Evolutionary conservation across 2,113 vertebrate genomes (phyloP), one percentile per base, ranked within the genome.

Genomic region (Sinocyclocheilus anophthalmus): DNA sequence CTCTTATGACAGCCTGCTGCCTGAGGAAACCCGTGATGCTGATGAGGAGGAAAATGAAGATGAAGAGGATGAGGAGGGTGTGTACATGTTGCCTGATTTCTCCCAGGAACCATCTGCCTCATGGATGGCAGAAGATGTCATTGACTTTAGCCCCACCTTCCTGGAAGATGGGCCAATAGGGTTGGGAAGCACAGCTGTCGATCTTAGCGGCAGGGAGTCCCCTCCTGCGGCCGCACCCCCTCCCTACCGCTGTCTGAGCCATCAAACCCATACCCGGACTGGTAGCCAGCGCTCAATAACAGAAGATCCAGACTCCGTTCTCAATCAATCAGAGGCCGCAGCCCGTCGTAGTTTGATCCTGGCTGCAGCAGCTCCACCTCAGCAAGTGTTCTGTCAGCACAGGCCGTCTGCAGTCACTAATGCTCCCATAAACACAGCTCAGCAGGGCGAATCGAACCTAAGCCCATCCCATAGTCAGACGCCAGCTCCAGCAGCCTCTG

Each of bases 51-150:
- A 90, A 16, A 48, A 76, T 53, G 91, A 92, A 53, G 37, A 91
- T 0, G 87, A 88, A 65, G 91, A 88, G 3, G 92, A 92, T 42
- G 73, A 91, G 75, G 67, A 92, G 87, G 53, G 88, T 67, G 81
- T 95, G 81, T 85, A 94, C 91, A 48, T 94, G 92, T 7, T 95
- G 88, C 85, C 95, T 85, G 53, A 92, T 91, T 67, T 96, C 93
- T 53, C 93, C 88, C 88, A 89, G 45, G 89, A 89, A 24, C 83
- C 89, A 0, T 30, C 88, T 8, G 59, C 88, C 7, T 87, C 90
- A 57, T 96, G 95, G 95, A 93, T 95, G n/a, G 94, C 94, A 5
- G 95, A 95, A 4, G 95, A 96, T 63, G 91, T 95, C 42, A 90
- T 93, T 83, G 92, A 92, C 78, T 94, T 96, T 42, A 95, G 95